These are phyloP conservation scores for Loripinus fragilis DNA, from an alignment of 2,888 invertebrate species.

Conservation along the genomic window DNA sequence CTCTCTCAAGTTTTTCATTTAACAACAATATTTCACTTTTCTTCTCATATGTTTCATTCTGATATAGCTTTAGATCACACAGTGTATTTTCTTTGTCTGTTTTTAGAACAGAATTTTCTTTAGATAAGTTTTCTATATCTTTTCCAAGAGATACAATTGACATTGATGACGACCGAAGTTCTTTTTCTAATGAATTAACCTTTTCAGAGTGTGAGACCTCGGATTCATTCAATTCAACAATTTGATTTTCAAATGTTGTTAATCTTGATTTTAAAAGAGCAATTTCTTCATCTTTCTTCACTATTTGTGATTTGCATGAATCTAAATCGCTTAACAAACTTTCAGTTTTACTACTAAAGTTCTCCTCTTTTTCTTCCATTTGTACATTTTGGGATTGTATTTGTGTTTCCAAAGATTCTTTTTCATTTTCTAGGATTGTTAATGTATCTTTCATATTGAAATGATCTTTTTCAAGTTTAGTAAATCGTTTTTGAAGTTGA, in stretches of 20 bases:
- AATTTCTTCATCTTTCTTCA: constrained; percentile 36
- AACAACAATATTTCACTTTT: constrained; percentile 52
- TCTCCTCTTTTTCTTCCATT: constrained; percentile 13
- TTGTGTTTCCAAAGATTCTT: constrained; percentile 21
- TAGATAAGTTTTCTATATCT: constrained; percentile 38
- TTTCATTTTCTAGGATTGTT: constrained; percentile 6
- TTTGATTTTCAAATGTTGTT: constrained; percentile 16
- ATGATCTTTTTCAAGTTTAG: neutral
- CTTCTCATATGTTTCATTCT: constrained; percentile 57
- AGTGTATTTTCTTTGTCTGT: constrained; percentile 33
- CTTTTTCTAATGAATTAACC: constrained; percentile 42
- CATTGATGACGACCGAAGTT: constrained; percentile 37
- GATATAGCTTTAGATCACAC: constrained; percentile 36
- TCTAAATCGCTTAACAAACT: constrained; percentile 29
- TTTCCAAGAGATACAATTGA: constrained; percentile 40
- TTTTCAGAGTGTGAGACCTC: constrained; percentile 37
- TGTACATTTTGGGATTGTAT: constrained; percentile 5
- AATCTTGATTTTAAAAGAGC: constrained; percentile 35
- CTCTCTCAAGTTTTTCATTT: constrained; percentile 46
- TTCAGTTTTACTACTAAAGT: constrained; percentile 21
- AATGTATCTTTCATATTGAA: neutral
- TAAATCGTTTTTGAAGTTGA: neutral
- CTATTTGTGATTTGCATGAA: constrained; percentile 19
- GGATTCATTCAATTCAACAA: constrained; percentile 28
- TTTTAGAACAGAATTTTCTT: constrained; percentile 31